Evolutionary conservation across 2,797 vertebrate genomes (phyloP).

Genomic region (Enteromius mattozi): DNA sequence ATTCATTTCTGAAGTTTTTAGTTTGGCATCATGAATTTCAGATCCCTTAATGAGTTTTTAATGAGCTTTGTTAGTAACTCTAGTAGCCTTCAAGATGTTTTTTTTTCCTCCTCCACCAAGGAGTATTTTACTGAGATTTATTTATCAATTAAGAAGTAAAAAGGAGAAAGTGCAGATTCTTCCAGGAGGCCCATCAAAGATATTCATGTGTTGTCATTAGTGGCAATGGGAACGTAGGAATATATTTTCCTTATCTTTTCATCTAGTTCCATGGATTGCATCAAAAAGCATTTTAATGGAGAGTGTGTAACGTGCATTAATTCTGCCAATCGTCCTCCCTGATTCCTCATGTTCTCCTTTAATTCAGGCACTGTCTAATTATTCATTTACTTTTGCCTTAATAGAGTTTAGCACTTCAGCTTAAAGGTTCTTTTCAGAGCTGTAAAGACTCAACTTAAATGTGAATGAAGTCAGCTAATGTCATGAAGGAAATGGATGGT

Average conservation of each 20-base stretch:
- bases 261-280: slow-evolving; percentile 61
- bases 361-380: slow-evolving; percentile 54
- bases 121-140: slow-evolving; percentile 53
- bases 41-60: slow-evolving; percentile 51
- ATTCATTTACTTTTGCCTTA: slow-evolving; percentile 51
- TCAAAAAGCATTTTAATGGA: slow-evolving; percentile 56
- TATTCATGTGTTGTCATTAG: slow-evolving; percentile 56
- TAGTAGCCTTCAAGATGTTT: slow-evolving; percentile 43
- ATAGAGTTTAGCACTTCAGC: slow-evolving; percentile 40
- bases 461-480: slow-evolving; percentile 33
- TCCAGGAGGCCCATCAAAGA: slow-evolving; percentile 32
- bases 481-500: slow-evolving; percentile 30
- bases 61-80: slow-evolving; percentile 42
- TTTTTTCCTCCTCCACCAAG: slow-evolving; percentile 18
- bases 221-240: slow-evolving; percentile 29
- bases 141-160: slow-evolving; percentile 58
- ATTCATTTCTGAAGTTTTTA: slow-evolving; percentile 35
- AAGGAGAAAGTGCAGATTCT: slow-evolving; percentile 40
- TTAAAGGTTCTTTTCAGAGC: slow-evolving; percentile 47
- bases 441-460: slow-evolving; percentile 16
- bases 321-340: slow-evolving; percentile 43
- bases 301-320: slow-evolving; percentile 41
- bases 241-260: slow-evolving; percentile 58
- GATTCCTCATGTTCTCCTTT: slow-evolving; percentile 52
- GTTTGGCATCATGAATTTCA: slow-evolving; percentile 46